Evolutionary conservation across 2,888 invertebrate genomes (phyloP), one percentile per base, ranked within the genome.

Genomic region (Frankliniella intonsa): DNA sequence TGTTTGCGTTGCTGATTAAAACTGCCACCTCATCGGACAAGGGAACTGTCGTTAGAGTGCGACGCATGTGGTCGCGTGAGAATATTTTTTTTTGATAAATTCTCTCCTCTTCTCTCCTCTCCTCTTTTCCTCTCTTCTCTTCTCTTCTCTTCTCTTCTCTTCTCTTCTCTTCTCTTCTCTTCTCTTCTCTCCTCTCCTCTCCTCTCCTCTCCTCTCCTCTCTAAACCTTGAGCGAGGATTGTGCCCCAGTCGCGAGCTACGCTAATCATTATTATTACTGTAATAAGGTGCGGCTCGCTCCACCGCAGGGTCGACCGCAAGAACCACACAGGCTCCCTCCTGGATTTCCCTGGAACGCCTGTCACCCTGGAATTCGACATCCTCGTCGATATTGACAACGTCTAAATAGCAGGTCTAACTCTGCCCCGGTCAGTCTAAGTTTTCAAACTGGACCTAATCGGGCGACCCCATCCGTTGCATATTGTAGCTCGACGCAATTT

Each of bases 241-340:
- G 69, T 62, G 14, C 62, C 62, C 17, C 55, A 69, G 69, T 69
- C 69, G 69, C 69, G 69, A 22, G 69, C 22, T 62, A n/a, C 69
- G 11, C 69, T 76, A 76, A 76, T 76, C 69, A 76, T 76, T 76
- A 76, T 76, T 76, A 76, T 76, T 76, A 76, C 69, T 5, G 69
- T 76, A 76, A 76, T 76, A 25, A 76, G 69, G 69, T 76, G 69
- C 22, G 69, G 69, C 22, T 25, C 55, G 17, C 17, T 19, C 5
- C 55, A 55, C 55, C 55, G 69, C 69, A 69, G 69, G 22, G 25
- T 9, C 8, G 69, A 69, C 69, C 69, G 25, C 69, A 76, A 12
- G 69, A 76, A 76, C 69, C 69, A 76, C 69, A 76, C 69, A 25
- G 69, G 14, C 55, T 38, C 38, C 38, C 38, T 62, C 55, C 55